These are phyloP conservation scores for Tinamus major DNA, from an alignment of 2,797 vertebrate species.

Conservation along the genomic window DNA sequence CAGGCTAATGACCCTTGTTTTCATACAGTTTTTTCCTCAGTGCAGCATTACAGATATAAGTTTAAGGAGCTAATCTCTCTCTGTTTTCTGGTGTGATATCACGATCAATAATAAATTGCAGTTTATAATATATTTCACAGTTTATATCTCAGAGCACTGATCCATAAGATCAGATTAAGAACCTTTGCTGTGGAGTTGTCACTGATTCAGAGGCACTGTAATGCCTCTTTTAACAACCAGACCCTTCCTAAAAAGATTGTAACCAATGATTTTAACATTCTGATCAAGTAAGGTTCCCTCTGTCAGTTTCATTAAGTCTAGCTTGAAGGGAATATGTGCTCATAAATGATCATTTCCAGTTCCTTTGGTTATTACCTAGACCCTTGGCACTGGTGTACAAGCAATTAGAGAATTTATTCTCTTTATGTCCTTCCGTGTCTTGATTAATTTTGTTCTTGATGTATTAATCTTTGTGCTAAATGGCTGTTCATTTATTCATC, in stretches of 20 bases:
- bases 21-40: background rate
- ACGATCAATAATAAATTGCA: background rate
- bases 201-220: constrained; percentile 15
- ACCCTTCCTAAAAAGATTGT: background rate
- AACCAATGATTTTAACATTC: background rate
- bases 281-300: background rate
- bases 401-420: constrained; percentile 39
- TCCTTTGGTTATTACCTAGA: constrained; percentile 18
- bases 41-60: background rate
- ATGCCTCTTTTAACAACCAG: background rate
- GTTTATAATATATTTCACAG: constrained; percentile 9
- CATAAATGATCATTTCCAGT: constrained; percentile 30
- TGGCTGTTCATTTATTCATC: background rate
- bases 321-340: constrained; percentile 14
- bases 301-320: background rate
- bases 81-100: background rate
- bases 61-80: background rate
- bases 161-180: background rate
- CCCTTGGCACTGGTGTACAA: background rate
- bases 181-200: background rate
- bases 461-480: constrained; percentile 34
- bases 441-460: constrained; percentile 43
- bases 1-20: background rate
- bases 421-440: background rate
- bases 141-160: background rate